phyloP scores from a whole-genome alignment of 2,888 invertebrate species.

The Plusia festucae region DNA sequence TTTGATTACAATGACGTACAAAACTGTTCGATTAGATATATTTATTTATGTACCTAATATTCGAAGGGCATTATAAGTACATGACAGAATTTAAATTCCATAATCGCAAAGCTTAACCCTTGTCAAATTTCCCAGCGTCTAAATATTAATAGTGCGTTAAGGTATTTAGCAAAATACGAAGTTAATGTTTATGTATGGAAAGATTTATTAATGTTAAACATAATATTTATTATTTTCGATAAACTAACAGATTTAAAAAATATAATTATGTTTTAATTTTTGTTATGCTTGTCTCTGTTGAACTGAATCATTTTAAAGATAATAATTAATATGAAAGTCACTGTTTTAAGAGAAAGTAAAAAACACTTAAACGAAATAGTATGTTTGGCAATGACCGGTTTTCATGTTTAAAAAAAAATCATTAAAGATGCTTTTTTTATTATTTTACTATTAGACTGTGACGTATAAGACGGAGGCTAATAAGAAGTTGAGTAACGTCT shows the following conservation, averaged over 20 bases:
- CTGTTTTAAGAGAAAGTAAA: too few species aligned
- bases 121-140: conserved; percentile 78
- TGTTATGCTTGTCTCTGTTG: too few species aligned
- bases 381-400: too few species aligned
- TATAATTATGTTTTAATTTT: neutral
- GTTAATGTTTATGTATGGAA: conserved; percentile 58
- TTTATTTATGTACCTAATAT: conserved; percentile 31
- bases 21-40: neutral
- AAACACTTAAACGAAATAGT: too few species aligned
- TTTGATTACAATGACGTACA: neutral
- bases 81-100: conserved; percentile 72
- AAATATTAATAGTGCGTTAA: conserved; percentile 80
- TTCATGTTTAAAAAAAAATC: too few species aligned
- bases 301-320: too few species aligned
- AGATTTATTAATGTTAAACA: conserved; percentile 55
- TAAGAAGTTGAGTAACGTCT: neutral
- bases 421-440: too few species aligned
- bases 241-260: conserved; percentile 6
- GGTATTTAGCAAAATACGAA: conserved; percentile 76
- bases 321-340: too few species aligned
- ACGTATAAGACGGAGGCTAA: too few species aligned
- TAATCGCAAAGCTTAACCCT: conserved; percentile 79
- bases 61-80: conserved; percentile 47
- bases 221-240: conserved; percentile 27
- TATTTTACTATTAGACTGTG: too few species aligned